Percentiles rank a stretch among this genome's conserved stretches.
These are phyloP conservation scores for Diarsia brunnea DNA, from an alignment of 2,888 invertebrate genomes.

Conservation along the genomic window DNA sequence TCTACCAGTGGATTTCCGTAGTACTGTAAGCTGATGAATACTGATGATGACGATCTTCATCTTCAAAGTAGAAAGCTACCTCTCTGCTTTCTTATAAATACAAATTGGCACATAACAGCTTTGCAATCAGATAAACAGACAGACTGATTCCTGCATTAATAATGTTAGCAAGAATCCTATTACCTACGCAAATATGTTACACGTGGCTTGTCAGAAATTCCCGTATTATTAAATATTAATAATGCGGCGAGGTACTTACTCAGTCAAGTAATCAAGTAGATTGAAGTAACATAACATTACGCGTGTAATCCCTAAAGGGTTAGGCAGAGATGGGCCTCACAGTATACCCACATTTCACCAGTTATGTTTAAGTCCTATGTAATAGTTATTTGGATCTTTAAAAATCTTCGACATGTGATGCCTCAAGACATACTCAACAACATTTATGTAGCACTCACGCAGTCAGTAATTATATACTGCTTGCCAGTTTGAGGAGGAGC, in stretches of 20 bases:
- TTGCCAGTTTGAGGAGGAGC: too few species aligned
- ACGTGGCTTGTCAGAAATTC: slow-evolving; percentile 39
- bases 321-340: background rate
- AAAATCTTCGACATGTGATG: too few species aligned
- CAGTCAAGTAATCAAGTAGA: slow-evolving; percentile 27
- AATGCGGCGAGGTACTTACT: slow-evolving; percentile 2
- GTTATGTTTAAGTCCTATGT: background rate
- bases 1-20: background rate
- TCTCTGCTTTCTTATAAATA: background rate
- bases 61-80: background rate
- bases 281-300: slow-evolving; percentile 6
- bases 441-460: too few species aligned
- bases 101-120: background rate
- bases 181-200: slow-evolving; percentile 26
- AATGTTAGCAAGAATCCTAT: slow-evolving; percentile 28
- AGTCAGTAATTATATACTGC: too few species aligned
- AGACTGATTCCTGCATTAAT: slow-evolving; percentile 13
- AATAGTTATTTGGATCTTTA: too few species aligned
- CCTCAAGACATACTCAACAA: too few species aligned
- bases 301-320: background rate
- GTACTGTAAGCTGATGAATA: background rate
- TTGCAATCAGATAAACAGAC: slow-evolving; percentile 7
- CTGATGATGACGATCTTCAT: background rate
- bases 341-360: background rate
- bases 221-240: slow-evolving; percentile 42